phyloP scores from a whole-genome alignment of 92 coral and sea anemone genomes.

The Siderastrea siderea region DNA sequence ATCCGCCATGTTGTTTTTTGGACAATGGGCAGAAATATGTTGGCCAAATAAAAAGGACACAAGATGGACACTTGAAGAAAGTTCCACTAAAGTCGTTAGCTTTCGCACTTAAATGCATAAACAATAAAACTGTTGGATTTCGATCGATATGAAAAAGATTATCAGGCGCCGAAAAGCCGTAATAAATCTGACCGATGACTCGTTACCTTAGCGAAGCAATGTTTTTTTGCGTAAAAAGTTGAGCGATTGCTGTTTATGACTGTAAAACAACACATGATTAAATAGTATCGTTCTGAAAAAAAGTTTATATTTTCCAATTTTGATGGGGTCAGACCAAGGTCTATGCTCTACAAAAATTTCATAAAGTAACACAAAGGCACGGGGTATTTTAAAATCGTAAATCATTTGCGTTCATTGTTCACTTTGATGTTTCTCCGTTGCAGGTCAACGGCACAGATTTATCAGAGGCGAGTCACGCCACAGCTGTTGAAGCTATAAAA shows the following conservation, averaged over 20 bases:
- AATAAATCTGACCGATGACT: too few relatives aligned
- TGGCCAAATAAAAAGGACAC: too few relatives aligned
- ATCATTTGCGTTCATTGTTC: conserved; percentile 8
- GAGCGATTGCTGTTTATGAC: too few relatives aligned
- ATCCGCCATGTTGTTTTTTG: neutral
- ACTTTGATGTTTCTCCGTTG: conserved; percentile 1
- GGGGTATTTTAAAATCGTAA: conserved; percentile 21
- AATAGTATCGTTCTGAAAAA: neutral
- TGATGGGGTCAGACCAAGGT: neutral
- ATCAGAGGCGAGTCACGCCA: conserved; percentile 89
- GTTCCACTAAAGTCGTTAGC: too few relatives aligned
- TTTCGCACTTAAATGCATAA: too few relatives aligned
- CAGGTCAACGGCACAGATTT: conserved; percentile 92
- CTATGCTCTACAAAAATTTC: neutral
- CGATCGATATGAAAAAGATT: too few relatives aligned
- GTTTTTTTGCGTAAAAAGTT: too few relatives aligned
- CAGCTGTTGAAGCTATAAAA: conserved; percentile 94
- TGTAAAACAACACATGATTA: neutral
- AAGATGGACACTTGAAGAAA: too few relatives aligned
- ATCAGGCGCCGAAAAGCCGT: too few relatives aligned
- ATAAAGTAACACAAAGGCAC: neutral
- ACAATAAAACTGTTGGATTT: too few relatives aligned
- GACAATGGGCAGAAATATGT: neutral
- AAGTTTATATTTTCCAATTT: neutral
- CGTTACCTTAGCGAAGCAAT: too few relatives aligned